Evolutionary conservation across 2,888 invertebrate genomes (phyloP).

Genomic region (Caenorhabditis sp.): DNA sequence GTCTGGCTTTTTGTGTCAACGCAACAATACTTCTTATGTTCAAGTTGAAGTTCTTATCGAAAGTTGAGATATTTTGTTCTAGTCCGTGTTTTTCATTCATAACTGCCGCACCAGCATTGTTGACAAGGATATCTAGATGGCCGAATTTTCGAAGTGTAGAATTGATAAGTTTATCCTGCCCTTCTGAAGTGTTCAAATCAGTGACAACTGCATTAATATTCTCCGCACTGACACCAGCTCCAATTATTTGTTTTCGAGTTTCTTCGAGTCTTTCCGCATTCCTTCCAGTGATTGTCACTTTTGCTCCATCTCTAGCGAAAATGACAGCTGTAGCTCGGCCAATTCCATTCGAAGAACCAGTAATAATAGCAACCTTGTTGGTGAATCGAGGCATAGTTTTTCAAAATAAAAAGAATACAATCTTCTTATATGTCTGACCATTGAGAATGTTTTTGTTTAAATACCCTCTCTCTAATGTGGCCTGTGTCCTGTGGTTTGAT

Average conservation of each 20-base stretch:
- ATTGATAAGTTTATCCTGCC: conserved; percentile 14
- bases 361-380: neutral
- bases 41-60: conserved; percentile 9
- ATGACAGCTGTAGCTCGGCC: conserved; percentile 13
- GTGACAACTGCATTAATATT: too few species aligned
- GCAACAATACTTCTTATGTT: too few species aligned
- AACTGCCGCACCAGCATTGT: too few species aligned
- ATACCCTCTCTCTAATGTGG: too few species aligned
- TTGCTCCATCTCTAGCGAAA: conserved; percentile 22
- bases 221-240: too few species aligned
- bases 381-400: too few species aligned
- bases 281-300: conserved; percentile 30
- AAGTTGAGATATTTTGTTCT: conserved; percentile 7
- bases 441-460: too few species aligned
- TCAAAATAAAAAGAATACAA: too few species aligned
- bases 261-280: conserved; percentile 12
- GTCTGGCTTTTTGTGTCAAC: conserved; percentile 2
- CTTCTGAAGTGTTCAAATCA: too few species aligned
- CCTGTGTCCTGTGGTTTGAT: too few species aligned
- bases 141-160: conserved; percentile 19
- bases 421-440: neutral
- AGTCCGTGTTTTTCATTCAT: conserved; percentile 26
- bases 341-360: conserved; percentile 27
- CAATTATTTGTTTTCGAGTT: too few species aligned
- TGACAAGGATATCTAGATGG: conserved; percentile 14